Evolutionary conservation across 1,140 invertebrate species (phyloP).

Genomic region (Pseudomyrmex sp.): DNA sequence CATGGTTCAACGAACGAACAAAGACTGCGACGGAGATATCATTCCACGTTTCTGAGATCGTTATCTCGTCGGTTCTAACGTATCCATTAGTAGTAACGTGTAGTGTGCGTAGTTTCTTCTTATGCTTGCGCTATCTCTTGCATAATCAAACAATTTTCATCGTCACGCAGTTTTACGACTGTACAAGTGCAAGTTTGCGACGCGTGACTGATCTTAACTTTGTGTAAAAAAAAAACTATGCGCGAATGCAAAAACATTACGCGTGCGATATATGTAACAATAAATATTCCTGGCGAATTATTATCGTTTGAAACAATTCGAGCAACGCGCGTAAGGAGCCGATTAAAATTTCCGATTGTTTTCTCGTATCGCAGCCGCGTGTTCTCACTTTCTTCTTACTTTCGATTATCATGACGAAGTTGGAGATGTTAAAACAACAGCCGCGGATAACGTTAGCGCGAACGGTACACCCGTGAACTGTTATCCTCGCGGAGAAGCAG

Average conservation of each 20-base stretch:
- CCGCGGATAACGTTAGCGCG: constrained; percentile 77
- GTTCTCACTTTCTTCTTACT: constrained; percentile 73
- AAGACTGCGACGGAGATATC: not conserved
- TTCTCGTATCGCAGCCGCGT: constrained; percentile 7
- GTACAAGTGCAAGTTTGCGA: too few species aligned
- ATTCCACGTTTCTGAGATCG: constrained; percentile 49
- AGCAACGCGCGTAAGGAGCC: too few species aligned
- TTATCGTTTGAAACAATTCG: not conserved
- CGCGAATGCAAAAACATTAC: too few species aligned
- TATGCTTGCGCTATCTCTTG: not conserved
- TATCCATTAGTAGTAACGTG: constrained; percentile 2
- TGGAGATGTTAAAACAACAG: constrained; percentile 69
- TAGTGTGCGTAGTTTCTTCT: not conserved
- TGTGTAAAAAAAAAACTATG: too few species aligned
- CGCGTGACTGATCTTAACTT: too few species aligned
- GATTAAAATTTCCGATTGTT: not conserved
- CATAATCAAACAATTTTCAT: constrained; percentile 19
- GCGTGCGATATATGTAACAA: too few species aligned
- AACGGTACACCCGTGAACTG: constrained; percentile 81
- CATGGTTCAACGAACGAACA: constrained; percentile 48
- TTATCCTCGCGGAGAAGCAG: constrained; percentile 75
- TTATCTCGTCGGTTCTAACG: constrained; percentile 36
- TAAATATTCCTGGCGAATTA: not conserved
- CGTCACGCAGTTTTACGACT: not conserved
- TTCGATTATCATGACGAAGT: constrained; percentile 68